Conservation (phyloP, 2,113 vertebrate species). For the Apodemus speciosus region DNA sequence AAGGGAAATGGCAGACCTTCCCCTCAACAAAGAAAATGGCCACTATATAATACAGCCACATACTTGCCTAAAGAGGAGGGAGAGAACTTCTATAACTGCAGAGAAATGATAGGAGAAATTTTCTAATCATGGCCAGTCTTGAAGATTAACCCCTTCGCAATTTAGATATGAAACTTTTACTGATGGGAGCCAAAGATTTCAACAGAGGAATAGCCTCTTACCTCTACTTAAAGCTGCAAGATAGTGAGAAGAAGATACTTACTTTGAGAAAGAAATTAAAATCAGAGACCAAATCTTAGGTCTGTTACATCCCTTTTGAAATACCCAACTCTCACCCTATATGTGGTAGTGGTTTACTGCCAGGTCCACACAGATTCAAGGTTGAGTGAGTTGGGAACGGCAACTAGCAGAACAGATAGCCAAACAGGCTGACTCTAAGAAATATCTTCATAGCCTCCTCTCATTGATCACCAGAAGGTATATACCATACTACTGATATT, state of each 20-base stretch:
- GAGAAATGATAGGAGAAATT: not conserved
- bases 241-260: not conserved
- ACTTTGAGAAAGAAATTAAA: not conserved
- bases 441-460: not conserved
- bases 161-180: not conserved
- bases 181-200: not conserved
- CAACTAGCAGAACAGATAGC: not conserved
- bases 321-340: too few species aligned
- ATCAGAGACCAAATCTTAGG: not conserved
- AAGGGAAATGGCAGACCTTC: not conserved
- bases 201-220: not conserved
- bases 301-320: not conserved
- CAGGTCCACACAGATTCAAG: not conserved
- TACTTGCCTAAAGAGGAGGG: not conserved
- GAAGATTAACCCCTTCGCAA: not conserved
- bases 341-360: not conserved
- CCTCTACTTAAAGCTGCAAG: not conserved
- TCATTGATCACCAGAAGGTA: not conserved
- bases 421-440: not conserved
- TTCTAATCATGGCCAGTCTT: not conserved
- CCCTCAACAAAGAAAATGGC: not conserved
- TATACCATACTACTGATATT: not conserved
- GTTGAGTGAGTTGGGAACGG: not conserved
- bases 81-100: not conserved
- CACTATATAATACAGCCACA: not conserved